Evolutionary conservation across 2,797 vertebrate species (phyloP), one percentile per base, ranked within the genome.

Genomic region (Pipistrellus pygmaeus): DNA sequence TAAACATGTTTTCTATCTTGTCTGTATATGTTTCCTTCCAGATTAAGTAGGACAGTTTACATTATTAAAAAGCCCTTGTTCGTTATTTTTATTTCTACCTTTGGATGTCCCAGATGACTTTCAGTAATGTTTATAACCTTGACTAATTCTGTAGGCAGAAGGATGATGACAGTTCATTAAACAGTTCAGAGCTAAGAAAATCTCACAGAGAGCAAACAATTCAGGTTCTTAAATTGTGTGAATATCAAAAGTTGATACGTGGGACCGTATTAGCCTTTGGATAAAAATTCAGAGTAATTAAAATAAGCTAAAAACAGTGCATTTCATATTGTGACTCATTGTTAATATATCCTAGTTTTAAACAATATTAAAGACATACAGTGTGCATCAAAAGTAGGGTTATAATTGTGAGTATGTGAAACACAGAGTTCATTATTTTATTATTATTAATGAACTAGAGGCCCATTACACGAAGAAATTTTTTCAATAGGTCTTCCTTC

Each of bases 21-120:
- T 66, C 14, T 86, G 15, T 55, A 5, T 78, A 88, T 53, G 76
- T 87, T 35, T 93, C 71, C 38, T 90, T 64, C 1, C 27, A 95
- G 87, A 80, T 95, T 86, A 88, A 32, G 62, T 64, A 46, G 51
- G 57, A 75, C 35, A 66, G 13, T 86, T 92, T 71, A 96, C 51
- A 82, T 92, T 88, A 90, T 90, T 71, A 81, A 71, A 87, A 85
- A 78, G 27, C 88, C 69, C 86, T 66, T 85, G 17, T 11, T 85
- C 78, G 76, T 97, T 97, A 88, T 27, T 93, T 81, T 81, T 53
- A 81, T 41, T 44, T 88, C 30, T 78, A 88, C 25, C 25, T 92
- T 76, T 64, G 23, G 27, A 46, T 82, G 12, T 64, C 18, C 21
- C 55, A 90, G 27, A 90, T 51, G 66, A 73, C 41, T 92, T 68